These are phyloP conservation scores for Catonia carolina DNA, from an alignment of 2,888 invertebrate species.

Conservation along the genomic window DNA sequence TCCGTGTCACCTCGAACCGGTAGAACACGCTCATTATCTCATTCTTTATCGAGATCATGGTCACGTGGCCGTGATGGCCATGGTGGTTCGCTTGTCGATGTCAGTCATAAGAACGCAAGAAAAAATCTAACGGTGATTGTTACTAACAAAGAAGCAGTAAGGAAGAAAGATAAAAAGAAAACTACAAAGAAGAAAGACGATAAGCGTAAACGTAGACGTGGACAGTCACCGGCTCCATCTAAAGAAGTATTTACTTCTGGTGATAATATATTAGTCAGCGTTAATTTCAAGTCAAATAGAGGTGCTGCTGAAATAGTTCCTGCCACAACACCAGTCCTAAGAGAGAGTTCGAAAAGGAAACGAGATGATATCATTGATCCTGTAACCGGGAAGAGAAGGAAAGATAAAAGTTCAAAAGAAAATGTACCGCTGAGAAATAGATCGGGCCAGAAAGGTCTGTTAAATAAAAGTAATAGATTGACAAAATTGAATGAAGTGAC, in stretches of 20 bases:
- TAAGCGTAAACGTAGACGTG: slow-evolving; percentile 42
- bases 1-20: slow-evolving; percentile 41
- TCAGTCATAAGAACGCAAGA: slow-evolving; percentile 41
- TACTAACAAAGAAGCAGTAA: slow-evolving; percentile 47
- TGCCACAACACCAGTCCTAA: slow-evolving; percentile 22
- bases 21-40: slow-evolving; percentile 18
- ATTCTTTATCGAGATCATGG: slow-evolving; percentile 33
- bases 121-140: slow-evolving; percentile 54
- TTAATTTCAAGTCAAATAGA: slow-evolving; percentile 57
- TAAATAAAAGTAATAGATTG: slow-evolving; percentile 27
- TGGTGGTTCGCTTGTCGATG: slow-evolving; percentile 57
- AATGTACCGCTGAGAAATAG: slow-evolving; percentile 32
- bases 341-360: slow-evolving; percentile 41
- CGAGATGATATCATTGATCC: slow-evolving; percentile 41
- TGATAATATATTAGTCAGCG: slow-evolving; percentile 86
- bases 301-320: slow-evolving; percentile 35
- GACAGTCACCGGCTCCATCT: slow-evolving; percentile 57
- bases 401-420: slow-evolving; percentile 39
- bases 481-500: slow-evolving; percentile 38
- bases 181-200: slow-evolving; percentile 41
- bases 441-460: slow-evolving; percentile 18
- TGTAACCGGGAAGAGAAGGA: slow-evolving; percentile 32
- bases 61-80: slow-evolving; percentile 29
- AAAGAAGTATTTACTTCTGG: slow-evolving; percentile 91
- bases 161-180: slow-evolving; percentile 48